Evolutionary conservation across 1,140 invertebrate species (phyloP).

Genomic region (Spodoptera frugiperda): DNA sequence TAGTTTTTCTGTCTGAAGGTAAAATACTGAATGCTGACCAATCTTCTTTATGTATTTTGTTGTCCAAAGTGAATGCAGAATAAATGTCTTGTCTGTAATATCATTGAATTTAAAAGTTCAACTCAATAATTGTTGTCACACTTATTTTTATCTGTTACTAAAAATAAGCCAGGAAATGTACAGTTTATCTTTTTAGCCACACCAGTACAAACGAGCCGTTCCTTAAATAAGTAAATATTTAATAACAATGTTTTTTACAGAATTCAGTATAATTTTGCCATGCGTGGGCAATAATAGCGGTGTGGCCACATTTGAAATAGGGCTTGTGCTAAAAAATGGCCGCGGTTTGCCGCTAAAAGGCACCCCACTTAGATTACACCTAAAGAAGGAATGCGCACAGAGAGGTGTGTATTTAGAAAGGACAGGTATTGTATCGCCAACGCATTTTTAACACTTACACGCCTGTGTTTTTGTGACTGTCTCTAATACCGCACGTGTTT

Average conservation of each 20-base stretch:
- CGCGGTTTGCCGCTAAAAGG: conserved; percentile 93
- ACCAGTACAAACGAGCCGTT: background rate
- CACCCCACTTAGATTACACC: conserved; percentile 94
- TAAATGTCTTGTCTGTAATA: too few relatives aligned
- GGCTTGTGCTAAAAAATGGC: conserved; percentile 93
- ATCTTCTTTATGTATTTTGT: too few relatives aligned
- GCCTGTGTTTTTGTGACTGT: conserved; percentile 67
- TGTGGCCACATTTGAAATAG: conserved; percentile 95
- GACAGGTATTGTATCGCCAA: conserved; percentile 87
- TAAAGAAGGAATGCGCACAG: conserved; percentile 97
- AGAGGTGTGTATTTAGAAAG: conserved; percentile 92
- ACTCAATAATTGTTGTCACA: background rate
- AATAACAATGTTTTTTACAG: conserved; percentile 83
- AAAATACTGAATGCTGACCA: background rate
- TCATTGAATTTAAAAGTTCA: background rate
- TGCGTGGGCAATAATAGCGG: conserved; percentile 96
- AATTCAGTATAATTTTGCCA: conserved; percentile 96
- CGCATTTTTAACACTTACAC: conserved; percentile 86
- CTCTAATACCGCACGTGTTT: conserved; percentile 26
- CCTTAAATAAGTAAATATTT: conserved; percentile 16
- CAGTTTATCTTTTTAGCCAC: conserved; percentile 9
- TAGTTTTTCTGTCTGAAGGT: background rate
- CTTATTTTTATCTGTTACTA: background rate
- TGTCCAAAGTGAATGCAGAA: too few relatives aligned
- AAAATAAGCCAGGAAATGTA: background rate